Evolutionary conservation across 1,140 invertebrate genomes (phyloP).

Genomic region (Bombus consobrinus): DNA sequence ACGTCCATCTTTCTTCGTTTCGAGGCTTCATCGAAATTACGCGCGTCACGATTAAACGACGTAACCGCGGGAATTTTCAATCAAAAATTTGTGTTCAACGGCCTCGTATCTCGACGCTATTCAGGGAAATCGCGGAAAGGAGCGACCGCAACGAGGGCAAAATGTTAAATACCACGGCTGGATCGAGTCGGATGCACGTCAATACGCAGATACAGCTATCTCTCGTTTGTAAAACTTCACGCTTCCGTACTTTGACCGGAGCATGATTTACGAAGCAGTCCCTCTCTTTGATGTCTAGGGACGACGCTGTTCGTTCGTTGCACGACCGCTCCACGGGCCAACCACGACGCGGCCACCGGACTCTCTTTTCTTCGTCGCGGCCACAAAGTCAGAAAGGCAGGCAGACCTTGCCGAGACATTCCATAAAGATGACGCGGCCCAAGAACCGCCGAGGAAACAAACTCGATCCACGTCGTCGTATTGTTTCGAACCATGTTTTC

Average conservation of each 20-base stretch:
- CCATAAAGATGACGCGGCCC: conserved; percentile 69
- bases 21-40: neutral
- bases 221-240: conserved; percentile 43
- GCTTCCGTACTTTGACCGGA: conserved; percentile 44
- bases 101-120: neutral
- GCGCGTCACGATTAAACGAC: neutral
- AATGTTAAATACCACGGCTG: neutral
- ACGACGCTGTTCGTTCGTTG: neutral
- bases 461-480: conserved; percentile 15
- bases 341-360: neutral
- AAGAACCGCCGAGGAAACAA: conserved; percentile 29
- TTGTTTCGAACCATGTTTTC: neutral
- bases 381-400: conserved; percentile 66
- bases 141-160: neutral
- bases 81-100: neutral
- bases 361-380: conserved; percentile 10
- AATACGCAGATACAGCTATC: conserved; percentile 30
- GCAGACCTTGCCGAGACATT: conserved; percentile 71
- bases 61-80: neutral
- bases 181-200: conserved; percentile 1
- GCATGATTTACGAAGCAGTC: conserved; percentile 27
- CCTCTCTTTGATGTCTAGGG: conserved; percentile 31
- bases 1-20: neutral
- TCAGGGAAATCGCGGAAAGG: neutral
- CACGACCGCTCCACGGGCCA: neutral